Evolutionary conservation across 2,888 invertebrate species (phyloP), one percentile per base, ranked within the genome.

Genomic region (Cyaniris semiargus): DNA sequence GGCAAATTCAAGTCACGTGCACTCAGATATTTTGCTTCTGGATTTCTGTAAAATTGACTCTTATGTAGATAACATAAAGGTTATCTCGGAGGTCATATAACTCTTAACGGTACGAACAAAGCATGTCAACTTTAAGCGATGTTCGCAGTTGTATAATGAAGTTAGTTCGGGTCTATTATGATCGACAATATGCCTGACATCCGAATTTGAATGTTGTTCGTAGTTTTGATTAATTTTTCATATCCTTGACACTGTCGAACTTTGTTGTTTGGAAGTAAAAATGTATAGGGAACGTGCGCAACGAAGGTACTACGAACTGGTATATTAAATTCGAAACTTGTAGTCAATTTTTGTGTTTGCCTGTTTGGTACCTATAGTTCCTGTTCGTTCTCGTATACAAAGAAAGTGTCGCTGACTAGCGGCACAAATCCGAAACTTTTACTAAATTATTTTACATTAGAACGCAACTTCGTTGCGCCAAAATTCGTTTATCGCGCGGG

Each of bases 131-230:
- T 85, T 83, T 83, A 82, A 81, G 79, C 83, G 79, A 83, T 81
- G 80, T 79, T 81, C 83, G 81, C 78, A 83, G 84, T 83, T 85
- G 85, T 82, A 83, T 86, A 85, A 88, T 88, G 85, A 86, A 87
- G 84, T 86, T 85, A 85, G 81, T 79, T 77, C 74, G 81, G 84
- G 83, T 83, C 80, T 79, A 80, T 83, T 81, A 81, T 81, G 79
- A 77, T 21, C 23, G 74, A 48, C 44, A 74, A 18, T 60, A 60
- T 60, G 60, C 23, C 72, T 53, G 74, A 74, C 74, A 74, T 53
- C 74, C 27, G 74, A 53, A 74, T 74, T 74, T 48, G 48, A 72
- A 23, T 23, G 72, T 72, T 74, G 74, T 74, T 74, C 7, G 23
- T 15, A 53, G 48, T 44, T 38, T 53, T 53, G 27, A 74, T 74